Conservation (phyloP, 2,113 vertebrate species). For the Hippopotamus amphibius region DNA sequence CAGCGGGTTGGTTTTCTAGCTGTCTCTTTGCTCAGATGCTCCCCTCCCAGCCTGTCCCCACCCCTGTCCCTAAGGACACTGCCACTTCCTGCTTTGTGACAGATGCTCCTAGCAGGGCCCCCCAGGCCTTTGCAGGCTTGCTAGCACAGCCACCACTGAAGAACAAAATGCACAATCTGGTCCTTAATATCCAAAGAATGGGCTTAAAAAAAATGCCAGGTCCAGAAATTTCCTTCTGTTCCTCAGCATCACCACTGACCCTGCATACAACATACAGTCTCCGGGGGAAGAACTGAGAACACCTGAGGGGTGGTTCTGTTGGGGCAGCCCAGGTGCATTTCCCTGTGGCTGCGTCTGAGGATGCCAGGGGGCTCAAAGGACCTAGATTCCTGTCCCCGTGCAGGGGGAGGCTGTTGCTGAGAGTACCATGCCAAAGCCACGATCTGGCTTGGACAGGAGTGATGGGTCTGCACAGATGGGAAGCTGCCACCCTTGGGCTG, state of each 20-base stretch:
- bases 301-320: fast-evolving
- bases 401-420: fast-evolving
- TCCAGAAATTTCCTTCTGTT: background rate
- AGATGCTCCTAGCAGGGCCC: background rate
- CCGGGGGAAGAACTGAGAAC: too few relatives aligned
- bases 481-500: fast-evolving
- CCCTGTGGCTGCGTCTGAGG: fast-evolving
- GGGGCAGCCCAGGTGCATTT: fast-evolving
- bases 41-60: background rate
- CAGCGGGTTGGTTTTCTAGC: background rate
- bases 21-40: background rate
- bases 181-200: background rate
- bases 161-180: background rate
- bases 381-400: fast-evolving
- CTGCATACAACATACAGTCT: fast-evolving
- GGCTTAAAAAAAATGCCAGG: background rate
- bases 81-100: background rate
- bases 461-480: fast-evolving
- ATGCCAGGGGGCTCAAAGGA: constrained; percentile 47
- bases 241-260: fast-evolving
- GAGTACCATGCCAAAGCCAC: fast-evolving
- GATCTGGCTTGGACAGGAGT: too few relatives aligned
- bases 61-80: fast-evolving
- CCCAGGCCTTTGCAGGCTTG: background rate
- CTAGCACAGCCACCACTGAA: background rate